Percentiles rank a stretch among this genome's conserved stretches.
These are phyloP conservation scores for Atherinomorus stipes DNA, from an alignment of 2,113 vertebrate species.

Conservation along the genomic window DNA sequence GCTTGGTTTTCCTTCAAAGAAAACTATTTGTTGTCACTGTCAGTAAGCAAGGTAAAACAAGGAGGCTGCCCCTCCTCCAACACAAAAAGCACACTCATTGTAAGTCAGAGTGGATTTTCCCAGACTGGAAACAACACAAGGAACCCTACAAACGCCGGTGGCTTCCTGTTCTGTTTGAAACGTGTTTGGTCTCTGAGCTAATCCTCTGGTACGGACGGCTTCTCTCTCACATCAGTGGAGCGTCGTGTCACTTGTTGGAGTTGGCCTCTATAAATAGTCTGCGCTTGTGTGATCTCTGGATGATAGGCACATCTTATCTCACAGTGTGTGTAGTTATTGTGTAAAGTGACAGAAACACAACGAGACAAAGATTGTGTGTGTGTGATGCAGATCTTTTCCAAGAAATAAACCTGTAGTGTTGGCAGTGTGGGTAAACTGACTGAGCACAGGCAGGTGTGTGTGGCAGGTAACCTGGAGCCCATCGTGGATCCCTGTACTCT, in stretches of 20 bases:
- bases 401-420: constrained; percentile 55
- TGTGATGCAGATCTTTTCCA: constrained; percentile 54
- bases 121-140: constrained; percentile 5
- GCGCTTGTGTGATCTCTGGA: constrained; percentile 14
- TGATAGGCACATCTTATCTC: constrained; percentile 48
- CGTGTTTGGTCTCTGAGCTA: constrained; percentile 48
- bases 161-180: constrained; percentile 37
- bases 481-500: too few species aligned
- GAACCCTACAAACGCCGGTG: constrained; percentile 27
- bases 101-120: constrained; percentile 19
- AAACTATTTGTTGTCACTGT: constrained; percentile 66
- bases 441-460: constrained; percentile 3
- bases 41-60: constrained; percentile 42
- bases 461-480: too few species aligned
- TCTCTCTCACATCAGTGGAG: constrained; percentile 37
- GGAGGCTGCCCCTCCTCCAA: neutral
- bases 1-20: constrained; percentile 60
- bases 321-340: constrained; percentile 23
- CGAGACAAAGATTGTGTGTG: constrained; percentile 34
- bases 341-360: constrained; percentile 14
- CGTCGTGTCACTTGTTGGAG: constrained; percentile 50
- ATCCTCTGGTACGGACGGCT: constrained; percentile 42
- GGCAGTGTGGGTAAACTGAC: neutral
- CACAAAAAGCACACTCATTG: constrained; percentile 11
- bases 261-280: constrained; percentile 50